phyloP scores from a whole-genome alignment of 2,113 vertebrate genomes.

The Epinephelus lanceolatus region DNA sequence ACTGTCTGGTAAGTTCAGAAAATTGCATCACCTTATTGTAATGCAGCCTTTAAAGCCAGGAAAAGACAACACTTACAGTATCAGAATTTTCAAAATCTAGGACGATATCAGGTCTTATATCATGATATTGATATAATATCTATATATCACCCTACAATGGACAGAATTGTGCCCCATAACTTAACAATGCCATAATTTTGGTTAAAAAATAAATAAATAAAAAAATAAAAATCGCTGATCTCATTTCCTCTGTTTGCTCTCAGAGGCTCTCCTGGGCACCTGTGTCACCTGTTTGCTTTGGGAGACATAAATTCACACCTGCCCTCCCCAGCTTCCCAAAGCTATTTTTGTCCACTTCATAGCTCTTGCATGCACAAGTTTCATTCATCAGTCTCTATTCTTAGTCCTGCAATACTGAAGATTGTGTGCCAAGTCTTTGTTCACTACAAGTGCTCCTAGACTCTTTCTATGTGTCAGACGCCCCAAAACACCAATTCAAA shows the following conservation, averaged over 20 bases:
- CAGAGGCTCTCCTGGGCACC: slow-evolving; percentile 19
- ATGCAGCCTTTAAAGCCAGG: too few species aligned
- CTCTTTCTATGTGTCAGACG: not conserved
- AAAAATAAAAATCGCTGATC: not conserved
- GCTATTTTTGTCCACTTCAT: slow-evolving; percentile 42
- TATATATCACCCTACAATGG: too few species aligned
- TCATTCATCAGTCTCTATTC: slow-evolving; percentile 21
- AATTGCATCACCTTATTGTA: too few species aligned
- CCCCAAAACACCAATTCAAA: not conserved
- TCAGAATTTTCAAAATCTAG: too few species aligned
- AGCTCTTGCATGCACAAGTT: slow-evolving; percentile 32
- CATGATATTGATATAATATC: too few species aligned
- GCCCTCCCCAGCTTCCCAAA: slow-evolving; percentile 41
- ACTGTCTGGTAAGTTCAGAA: too few species aligned
- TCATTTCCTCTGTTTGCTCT: slow-evolving; percentile 15
- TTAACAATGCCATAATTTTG: not conserved
- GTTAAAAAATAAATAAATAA: not conserved
- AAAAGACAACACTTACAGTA: too few species aligned
- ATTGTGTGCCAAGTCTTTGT: slow-evolving; percentile 20
- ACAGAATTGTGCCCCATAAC: not conserved
- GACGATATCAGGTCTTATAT: too few species aligned
- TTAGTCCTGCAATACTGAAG: not conserved
- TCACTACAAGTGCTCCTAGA: not conserved
- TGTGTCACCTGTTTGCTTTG: slow-evolving; percentile 32
- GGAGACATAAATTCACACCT: slow-evolving; percentile 66